Conservation (phyloP, 2,113 vertebrate genomes). For the Synchiropus splendidus region DNA sequence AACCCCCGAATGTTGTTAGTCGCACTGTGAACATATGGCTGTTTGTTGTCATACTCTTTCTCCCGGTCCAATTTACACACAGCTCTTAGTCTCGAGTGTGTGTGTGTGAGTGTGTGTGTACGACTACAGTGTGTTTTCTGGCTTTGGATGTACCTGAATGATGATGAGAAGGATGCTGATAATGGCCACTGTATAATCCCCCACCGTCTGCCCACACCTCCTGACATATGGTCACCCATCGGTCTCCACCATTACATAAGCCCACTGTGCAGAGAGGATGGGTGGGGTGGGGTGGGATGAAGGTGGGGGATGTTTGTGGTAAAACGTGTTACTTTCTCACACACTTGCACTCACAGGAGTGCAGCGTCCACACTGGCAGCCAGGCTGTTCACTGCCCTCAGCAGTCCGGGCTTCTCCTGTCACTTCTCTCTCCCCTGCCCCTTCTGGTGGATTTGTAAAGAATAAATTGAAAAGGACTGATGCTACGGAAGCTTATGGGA, state of each 20-base stretch:
- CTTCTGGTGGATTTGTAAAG: constrained; percentile 67
- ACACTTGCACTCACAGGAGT: constrained; percentile 22
- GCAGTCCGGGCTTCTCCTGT: constrained; percentile 49
- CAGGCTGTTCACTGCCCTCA: constrained; percentile 55
- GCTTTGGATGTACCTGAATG: constrained; percentile 55
- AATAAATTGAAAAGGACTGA: constrained; percentile 73
- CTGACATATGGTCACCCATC: constrained; percentile 65
- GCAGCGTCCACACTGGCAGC: constrained; percentile 33
- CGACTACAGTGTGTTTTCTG: constrained; percentile 27
- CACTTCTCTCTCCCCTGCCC: constrained; percentile 39
- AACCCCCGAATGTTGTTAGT: constrained; percentile 55
- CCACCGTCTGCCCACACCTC: constrained; percentile 50
- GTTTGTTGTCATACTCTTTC: constrained; percentile 57
- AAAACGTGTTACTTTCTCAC: constrained; percentile 14
- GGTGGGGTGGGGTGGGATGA: constrained; percentile 9
- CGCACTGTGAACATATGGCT: constrained; percentile 60
- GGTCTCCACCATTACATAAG: constrained; percentile 57
- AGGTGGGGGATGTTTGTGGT: constrained; percentile 5
- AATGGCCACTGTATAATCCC: constrained; percentile 56
- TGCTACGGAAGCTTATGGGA: constrained; percentile 53
- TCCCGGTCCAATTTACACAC: constrained; percentile 61
- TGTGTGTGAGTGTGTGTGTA: constrained; percentile 17
- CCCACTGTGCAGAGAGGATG: constrained; percentile 25
- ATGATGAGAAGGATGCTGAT: constrained; percentile 52
- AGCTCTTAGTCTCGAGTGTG: constrained; percentile 43